Base-by-base conservation (phyloP, 2,797 vertebrate genomes). In the Darevskia mixta region DNA sequence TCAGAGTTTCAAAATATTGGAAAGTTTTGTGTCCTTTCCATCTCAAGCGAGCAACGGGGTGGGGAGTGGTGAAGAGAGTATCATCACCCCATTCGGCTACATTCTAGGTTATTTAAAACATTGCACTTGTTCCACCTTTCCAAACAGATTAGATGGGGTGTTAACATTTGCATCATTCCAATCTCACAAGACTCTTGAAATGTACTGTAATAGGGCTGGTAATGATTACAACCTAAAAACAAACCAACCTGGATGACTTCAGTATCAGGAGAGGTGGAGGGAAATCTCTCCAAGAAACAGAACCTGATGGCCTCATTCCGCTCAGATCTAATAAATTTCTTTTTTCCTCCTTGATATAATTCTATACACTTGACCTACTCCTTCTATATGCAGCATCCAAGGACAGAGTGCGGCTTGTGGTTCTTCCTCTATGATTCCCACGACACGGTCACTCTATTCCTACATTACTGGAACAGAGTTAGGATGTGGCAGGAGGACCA, bases 151-250 rank as follows among this genome's bases (percentile, higher is more conserved):
- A 89, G 93, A 93, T 92, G 10, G 89, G 64, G 89, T 89, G 92
- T 89, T 92, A 93, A 94, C 91, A 94, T 94, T 79, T 92, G 90
- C 89, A 91, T 90, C 91, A 91, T 84, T 88, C 85, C 87, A 88
- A 92, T 95, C 89, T 93, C 91, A 58, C 73, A 83, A 87, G 87
- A 92, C 91, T 93, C 93, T 94, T 92, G 92, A 95, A 95, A 94
- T 93, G 91, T 94, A 89, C 89, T 91, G 90, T 90, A 92, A 91
- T 85, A 32, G 73, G 81, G 55, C 29, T 69, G 20, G 6, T 67
- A 81, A 82, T 89, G 90, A 94, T 95, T 94, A 93, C 92, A 94
- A 94, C 94, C 91, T 15, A 23, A 15, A n/a, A 67, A n/a, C 7
- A 29, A 45, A 93, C 49, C 49, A 93, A 86, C 49, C 17, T 73